Evolutionary conservation across 2,888 invertebrate species (phyloP).

Genomic region (Peribatodes rhomboidaria): DNA sequence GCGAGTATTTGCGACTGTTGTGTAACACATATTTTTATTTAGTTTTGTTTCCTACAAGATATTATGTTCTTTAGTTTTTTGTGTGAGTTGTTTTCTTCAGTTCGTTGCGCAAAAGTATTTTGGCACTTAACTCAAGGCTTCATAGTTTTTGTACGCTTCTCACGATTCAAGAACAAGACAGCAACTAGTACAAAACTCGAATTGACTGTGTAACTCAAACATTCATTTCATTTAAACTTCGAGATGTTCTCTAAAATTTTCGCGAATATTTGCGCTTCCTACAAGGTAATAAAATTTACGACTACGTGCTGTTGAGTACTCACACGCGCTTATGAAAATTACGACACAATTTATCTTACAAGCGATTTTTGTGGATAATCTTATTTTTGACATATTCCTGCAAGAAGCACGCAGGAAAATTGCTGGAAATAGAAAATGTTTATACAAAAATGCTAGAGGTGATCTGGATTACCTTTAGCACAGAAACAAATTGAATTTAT

Average conservation of each 20-base stretch:
- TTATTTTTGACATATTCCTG: constrained; percentile 23
- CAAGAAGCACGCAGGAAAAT: not conserved
- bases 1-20: too few relatives aligned
- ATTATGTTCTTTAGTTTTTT: not conserved
- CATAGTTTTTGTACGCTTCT: constrained; percentile 7
- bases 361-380: constrained; percentile 32
- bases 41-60: not conserved
- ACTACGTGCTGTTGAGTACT: constrained; percentile 20
- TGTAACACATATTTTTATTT: too few relatives aligned
- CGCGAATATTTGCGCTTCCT: constrained; percentile 13
- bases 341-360: constrained; percentile 16
- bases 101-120: not conserved
- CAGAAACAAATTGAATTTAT: too few relatives aligned
- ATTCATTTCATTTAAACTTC: constrained; percentile 11
- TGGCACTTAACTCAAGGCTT: not conserved
- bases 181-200: constrained; percentile 11
- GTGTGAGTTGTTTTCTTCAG: not conserved
- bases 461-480: too few relatives aligned
- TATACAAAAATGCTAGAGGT: not conserved
- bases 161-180: constrained; percentile 3
- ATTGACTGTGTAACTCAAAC: constrained; percentile 11
- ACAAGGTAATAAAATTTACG: constrained; percentile 24
- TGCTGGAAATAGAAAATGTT: not conserved
- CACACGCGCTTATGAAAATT: constrained; percentile 26
- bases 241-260: constrained; percentile 11